Base-by-base conservation (phyloP, 2,888 invertebrate genomes). In the Willowsia nigromaculata region DNA sequence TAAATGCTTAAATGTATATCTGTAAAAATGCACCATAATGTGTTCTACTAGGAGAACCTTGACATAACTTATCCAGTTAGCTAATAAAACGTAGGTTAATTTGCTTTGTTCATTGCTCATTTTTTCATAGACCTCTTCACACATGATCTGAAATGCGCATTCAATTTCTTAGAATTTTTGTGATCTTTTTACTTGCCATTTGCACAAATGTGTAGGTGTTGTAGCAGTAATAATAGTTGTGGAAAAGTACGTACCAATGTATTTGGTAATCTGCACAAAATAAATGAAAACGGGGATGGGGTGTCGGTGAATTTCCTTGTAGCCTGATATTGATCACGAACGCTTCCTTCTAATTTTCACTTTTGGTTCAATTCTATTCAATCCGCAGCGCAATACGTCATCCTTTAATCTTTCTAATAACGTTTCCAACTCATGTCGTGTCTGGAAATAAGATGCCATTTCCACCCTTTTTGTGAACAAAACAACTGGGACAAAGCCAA, bases 321-420 rank as follows among this genome's bases (percentile, higher is more conserved):
- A 85, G 40, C 76, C 47, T 59, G 40, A 85, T 74, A 40, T 76
- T 56, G 59, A 74, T 85, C 85, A 85, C 83, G 59, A 71, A 76
- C 30, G 30, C 40, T 85, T 30, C 74, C 85, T 56, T 40, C 76
- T 85, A 85, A 85, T 85, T 85, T 85, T 74, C 85, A 47, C 62
- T 37, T 65, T 47, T 68, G 50, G n/a, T 50, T 11, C 22, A 15
- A 76, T 76, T 76, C 76, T 18, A 30, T 50, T 76, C 30, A 53
- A 30, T 56, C 43, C 43, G 7, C 15, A 30, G 43, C 50, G 33
- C 50, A 22, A n/a, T 40, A 56, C 37, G 59, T 80, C 56, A 50
- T 76, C 18, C 68, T 71, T n/a, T 37, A n/a, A 53, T 80, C 78
- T 22, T 59, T 43, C 80, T 80, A 37, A 80, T 80, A 37, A 80